These are phyloP conservation scores for Epinotia bilunana DNA, from an alignment of 2,888 invertebrate species.

Conservation along the genomic window DNA sequence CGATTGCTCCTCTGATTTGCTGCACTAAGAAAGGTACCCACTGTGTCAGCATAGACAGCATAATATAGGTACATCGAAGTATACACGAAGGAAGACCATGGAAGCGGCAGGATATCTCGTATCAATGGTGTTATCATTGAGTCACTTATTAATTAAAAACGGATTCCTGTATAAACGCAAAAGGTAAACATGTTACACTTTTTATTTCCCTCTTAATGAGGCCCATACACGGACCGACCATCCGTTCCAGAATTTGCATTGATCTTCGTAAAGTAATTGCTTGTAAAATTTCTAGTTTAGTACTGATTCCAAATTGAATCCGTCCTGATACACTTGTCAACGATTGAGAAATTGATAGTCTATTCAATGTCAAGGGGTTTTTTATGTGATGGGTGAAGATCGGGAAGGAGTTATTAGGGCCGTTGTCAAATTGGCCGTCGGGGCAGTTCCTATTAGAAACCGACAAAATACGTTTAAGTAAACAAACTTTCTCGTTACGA, in stretches of 20 bases:
- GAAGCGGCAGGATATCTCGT: slow-evolving; percentile 32
- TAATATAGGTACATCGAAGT: not conserved
- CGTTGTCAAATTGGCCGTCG: slow-evolving; percentile 26
- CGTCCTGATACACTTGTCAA: slow-evolving; percentile 51
- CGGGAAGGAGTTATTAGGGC: slow-evolving; percentile 22
- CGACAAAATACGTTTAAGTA: not conserved
- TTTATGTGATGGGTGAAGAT: slow-evolving; percentile 39
- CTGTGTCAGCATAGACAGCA: no score
- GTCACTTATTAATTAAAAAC: slow-evolving; percentile 71
- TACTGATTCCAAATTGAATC: slow-evolving; percentile 47
- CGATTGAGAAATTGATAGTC: slow-evolving; percentile 63
- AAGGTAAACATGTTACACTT: slow-evolving; percentile 63
- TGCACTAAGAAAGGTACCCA: no score
- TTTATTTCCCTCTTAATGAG: slow-evolving; percentile 75
- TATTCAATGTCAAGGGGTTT: slow-evolving; percentile 55
- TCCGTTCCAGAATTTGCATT: slow-evolving; percentile 77
- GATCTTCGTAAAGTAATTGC: slow-evolving; percentile 65
- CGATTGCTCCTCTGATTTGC: no score
- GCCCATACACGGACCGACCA: slow-evolving; percentile 69
- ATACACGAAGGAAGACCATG: slow-evolving; percentile 17
- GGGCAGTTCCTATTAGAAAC: not conserved
- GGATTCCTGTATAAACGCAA: slow-evolving; percentile 68
- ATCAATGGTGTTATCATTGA: slow-evolving; percentile 49
- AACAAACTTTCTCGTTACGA: not conserved
- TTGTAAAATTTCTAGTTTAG: slow-evolving; percentile 58